Percentiles rank a stretch among this genome's conserved stretches.
Evolutionary conservation across 2,888 invertebrate species (phyloP).

Genomic region (Mylabris sibirica): DNA sequence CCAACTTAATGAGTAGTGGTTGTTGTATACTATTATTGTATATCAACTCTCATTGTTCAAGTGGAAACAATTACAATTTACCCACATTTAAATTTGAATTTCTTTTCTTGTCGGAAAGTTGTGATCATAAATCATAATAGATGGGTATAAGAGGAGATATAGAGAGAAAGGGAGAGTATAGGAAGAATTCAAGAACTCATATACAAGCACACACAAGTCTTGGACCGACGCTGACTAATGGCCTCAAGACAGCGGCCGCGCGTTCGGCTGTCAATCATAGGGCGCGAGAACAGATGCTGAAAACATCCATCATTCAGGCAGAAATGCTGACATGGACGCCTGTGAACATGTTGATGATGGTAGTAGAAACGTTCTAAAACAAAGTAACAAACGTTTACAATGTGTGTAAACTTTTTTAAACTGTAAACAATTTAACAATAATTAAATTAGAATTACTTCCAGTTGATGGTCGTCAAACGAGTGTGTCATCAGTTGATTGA

Average conservation of each 20-base stretch:
- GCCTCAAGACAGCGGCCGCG: conserved; percentile 50
- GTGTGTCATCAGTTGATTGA: neutral
- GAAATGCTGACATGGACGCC: conserved; percentile 40
- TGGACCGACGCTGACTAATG: conserved; percentile 47
- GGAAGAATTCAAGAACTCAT: conserved; percentile 22
- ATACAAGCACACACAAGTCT: conserved; percentile 30
- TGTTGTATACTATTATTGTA: too few species aligned
- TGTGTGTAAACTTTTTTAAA: too few species aligned
- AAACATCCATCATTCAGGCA: conserved; percentile 41
- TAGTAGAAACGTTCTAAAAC: conserved; percentile 7
- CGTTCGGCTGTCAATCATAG: conserved; percentile 50
- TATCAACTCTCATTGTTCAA: neutral
- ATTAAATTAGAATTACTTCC: too few species aligned
- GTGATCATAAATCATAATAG: conserved; percentile 35
- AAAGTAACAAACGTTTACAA: too few species aligned
- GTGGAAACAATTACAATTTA: conserved; percentile 21
- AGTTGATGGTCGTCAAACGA: too few species aligned
- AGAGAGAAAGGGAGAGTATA: conserved; percentile 14
- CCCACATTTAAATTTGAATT: conserved; percentile 19
- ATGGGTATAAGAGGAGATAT: too few species aligned
- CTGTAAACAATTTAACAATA: too few species aligned
- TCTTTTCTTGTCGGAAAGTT: conserved; percentile 17
- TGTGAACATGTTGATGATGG: conserved; percentile 36
- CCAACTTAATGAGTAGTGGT: too few species aligned
- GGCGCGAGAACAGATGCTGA: conserved; percentile 49